Conservation (phyloP, 2,797 vertebrate genomes). For the Decapterus maruadsi region DNA sequence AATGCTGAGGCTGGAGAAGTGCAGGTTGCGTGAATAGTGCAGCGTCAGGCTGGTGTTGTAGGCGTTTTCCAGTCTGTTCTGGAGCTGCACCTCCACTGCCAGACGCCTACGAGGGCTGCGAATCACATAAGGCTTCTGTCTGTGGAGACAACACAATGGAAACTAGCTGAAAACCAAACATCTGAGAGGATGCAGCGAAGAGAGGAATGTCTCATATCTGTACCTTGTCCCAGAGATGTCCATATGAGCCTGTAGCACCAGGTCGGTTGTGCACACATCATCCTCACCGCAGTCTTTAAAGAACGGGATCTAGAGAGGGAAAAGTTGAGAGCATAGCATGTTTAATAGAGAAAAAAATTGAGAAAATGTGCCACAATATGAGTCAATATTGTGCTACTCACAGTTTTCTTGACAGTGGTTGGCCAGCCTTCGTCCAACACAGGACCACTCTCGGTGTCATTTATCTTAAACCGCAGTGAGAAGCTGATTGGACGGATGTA, state of each 20-base stretch:
- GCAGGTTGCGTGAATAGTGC: conserved; percentile 92
- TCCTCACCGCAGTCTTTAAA: conserved; percentile 97
- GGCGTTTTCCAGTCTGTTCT: conserved; percentile 93
- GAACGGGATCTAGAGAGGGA: conserved; percentile 89
- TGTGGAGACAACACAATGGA: conserved; percentile 66
- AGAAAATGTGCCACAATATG: not conserved
- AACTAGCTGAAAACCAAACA: conserved; percentile 13
- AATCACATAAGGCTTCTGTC: conserved; percentile 91
- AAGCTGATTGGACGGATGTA: conserved; percentile 94
- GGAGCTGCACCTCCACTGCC: conserved; percentile 87
- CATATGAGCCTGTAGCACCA: conserved; percentile 90
- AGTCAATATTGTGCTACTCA: conserved; percentile 74
- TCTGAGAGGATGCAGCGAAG: not conserved
- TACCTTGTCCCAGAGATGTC: conserved; percentile 92
- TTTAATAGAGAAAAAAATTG: not conserved
- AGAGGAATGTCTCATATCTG: not conserved
- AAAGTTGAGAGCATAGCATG: not conserved
- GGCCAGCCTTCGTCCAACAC: conserved; percentile 91
- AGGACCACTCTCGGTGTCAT: conserved; percentile 84
- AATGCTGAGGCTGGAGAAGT: conserved; percentile 90
- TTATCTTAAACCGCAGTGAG: conserved; percentile 89
- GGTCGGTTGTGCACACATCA: conserved; percentile 90
- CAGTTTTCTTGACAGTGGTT: conserved; percentile 87
- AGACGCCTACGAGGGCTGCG: conserved; percentile 88
- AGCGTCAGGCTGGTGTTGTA: conserved; percentile 93